phyloP scores from a whole-genome alignment of 2,113 vertebrate species.

The Syngnathus floridae region DNA sequence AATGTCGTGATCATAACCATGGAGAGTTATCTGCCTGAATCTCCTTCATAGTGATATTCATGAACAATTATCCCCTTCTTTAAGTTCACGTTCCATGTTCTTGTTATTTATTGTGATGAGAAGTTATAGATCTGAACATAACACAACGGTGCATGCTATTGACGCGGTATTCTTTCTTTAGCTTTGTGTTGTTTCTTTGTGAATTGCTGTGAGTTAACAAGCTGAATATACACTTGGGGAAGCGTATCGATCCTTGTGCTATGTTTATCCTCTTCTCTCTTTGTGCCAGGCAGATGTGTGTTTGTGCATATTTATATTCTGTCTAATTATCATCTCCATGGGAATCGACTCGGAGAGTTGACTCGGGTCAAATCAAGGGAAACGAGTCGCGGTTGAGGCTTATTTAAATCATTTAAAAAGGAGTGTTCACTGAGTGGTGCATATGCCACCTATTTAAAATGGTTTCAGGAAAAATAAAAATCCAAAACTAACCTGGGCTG shows the following conservation, averaged over 20 bases:
- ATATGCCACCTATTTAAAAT: not conserved
- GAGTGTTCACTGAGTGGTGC: not conserved
- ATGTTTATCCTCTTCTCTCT: slow-evolving; percentile 17
- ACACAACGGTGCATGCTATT: not conserved
- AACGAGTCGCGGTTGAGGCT: not conserved
- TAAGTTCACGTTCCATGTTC: not conserved
- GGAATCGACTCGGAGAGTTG: slow-evolving; percentile 1
- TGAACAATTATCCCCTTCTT: not conserved
- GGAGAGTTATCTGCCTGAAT: too few species aligned
- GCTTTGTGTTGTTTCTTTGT: not conserved
- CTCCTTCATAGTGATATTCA: not conserved
- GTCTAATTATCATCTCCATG: slow-evolving; percentile 20
- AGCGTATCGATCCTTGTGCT: slow-evolving; percentile 12
- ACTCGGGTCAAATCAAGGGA: slow-evolving; percentile 2
- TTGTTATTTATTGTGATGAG: not conserved
- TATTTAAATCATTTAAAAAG: slow-evolving; percentile 1
- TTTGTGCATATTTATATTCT: slow-evolving; percentile 29
- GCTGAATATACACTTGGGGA: slow-evolving; percentile 7
- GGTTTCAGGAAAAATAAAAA: not conserved
- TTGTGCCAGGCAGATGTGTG: slow-evolving; percentile 8
- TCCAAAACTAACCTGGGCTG: not conserved
- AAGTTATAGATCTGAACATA: not conserved
- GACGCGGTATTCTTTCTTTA: slow-evolving; percentile 1
- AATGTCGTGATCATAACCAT: not conserved
- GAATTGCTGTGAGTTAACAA: slow-evolving; percentile 11